Conservation (phyloP, 2,797 vertebrate species). For the Chaunax sp. region DNA sequence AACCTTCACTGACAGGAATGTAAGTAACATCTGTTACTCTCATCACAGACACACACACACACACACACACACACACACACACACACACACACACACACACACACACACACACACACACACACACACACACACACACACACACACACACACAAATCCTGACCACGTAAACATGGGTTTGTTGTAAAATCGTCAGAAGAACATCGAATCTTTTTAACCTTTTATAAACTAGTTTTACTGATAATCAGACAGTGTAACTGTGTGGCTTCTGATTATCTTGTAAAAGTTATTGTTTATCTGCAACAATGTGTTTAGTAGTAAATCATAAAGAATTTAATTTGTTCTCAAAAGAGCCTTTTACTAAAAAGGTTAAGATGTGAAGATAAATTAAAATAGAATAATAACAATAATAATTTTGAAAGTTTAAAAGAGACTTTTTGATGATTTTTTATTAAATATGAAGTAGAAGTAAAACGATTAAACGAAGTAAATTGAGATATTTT, state of each 20-base stretch:
- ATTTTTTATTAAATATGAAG: no score
- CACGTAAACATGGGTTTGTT: background rate
- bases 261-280: background rate
- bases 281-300: background rate
- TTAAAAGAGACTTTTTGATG: no score
- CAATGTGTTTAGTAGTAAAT: no score
- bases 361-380: no score
- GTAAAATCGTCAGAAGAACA: no score
- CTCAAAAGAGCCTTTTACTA: no score
- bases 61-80: slow-evolving; percentile 12
- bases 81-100: slow-evolving; percentile 33
- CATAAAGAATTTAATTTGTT: no score
- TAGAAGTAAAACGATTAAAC: no score
- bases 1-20: slow-evolving; percentile 68
- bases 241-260: background rate
- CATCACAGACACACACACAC: slow-evolving; percentile 66
- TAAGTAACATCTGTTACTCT: slow-evolving; percentile 73
- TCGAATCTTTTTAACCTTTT: background rate
- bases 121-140: slow-evolving; percentile 19
- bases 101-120: slow-evolving; percentile 45
- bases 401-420: no score
- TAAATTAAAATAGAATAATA: no score
- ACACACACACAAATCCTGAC: slow-evolving; percentile 2
- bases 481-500: no score
- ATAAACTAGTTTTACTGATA: background rate